Evolutionary conservation across 2,888 invertebrate genomes (phyloP), one percentile per base, ranked within the genome.

Genomic region (Fragum fragum): DNA sequence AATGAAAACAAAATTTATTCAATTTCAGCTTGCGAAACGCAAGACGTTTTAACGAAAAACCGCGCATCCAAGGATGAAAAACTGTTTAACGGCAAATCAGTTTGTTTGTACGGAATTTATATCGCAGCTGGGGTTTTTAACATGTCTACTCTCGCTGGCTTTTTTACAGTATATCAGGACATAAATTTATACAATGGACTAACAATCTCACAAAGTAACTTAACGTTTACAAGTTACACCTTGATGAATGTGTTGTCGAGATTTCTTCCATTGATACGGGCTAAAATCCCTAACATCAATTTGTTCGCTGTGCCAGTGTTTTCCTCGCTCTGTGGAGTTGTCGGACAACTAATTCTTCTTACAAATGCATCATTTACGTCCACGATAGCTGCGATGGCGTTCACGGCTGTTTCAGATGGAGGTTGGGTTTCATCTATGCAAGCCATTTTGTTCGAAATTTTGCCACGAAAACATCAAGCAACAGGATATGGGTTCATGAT

Each of bases 361-460:
- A 26, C 57, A 26, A 57, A 21, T 26, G 5, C 57, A 6, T 57
- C 57, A 57, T 26, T 57, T 57, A n/a, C 23, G 5, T 14, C 9
- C 14, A 57, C 57, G 1, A 2, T 57, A 7, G 14, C 23, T 23
- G 57, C 57, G 9, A 57, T 57, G 57, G 57, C 57, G 11, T 18
- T 57, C 11, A 57, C 26, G 14, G 57, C 5, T 23, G 26, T 57
- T 5, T 57, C 57, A 23, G 57, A 57, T 23, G 57, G 57, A 3
- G 57, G 57, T 2, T 57, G 57, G 57, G 23, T 57, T 14, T n/a
- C 57, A 14, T n/a, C 57, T 23, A 57, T 57, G 57, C 57, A 57
- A 57, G 21, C 57, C 3, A 57, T 57, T 57, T 14, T 14, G 23
- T 57, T 57, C 23, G 57, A 57, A 57, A 57, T 57, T 21, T 57